Evolutionary conservation across 2,797 vertebrate species (phyloP), one percentile per base, ranked within the genome.

Genomic region (Graptemys geographica): DNA sequence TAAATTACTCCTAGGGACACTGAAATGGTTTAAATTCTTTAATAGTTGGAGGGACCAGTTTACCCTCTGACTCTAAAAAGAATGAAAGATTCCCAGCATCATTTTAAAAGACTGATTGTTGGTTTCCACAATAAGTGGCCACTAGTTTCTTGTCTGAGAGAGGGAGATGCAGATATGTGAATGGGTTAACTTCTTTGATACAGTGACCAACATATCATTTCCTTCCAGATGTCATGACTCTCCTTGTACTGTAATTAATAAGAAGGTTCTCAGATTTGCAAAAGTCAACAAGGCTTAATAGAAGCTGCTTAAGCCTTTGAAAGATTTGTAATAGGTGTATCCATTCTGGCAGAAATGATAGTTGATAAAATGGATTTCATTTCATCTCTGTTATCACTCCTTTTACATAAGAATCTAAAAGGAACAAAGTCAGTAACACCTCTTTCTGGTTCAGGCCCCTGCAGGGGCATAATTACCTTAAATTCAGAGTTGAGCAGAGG

Each of bases 191-290:
- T 87, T 91, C 23, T 90, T 89, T 81, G 56, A 84, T 82, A 80
- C 90, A 88, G 21, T 85, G 78, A 94, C 78, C 59, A 33, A 88
- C 53, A 79, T 51, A 52, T 11, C 13, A 37, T 37, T 11, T 55
- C 78, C 92, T 94, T 90, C 80, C 57, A 92, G 92, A 96, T 83
- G 83, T 79, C 91, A 87, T 15, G 91, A 79, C 18, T 44, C 33
- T 16, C 2, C 57, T 89, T 85, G 28, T 23, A 11, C 3, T 88
- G 52, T 47, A 87, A 96, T 94, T 92, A 93, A 21, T 83, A 65
- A 28, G 13, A 91, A 79, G 53, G 80, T 56, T 23, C 19, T 56
- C n/a, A 91, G 49, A 15, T 94, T 81, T 91, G 78, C 52, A 59
- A 83, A 27, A 41, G 82, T 28, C 90, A 72, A 33, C 31, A 87